Percentiles rank a stretch among this genome's conserved stretches.
Evolutionary conservation across 53 echinoderm and acorn worm species (phyloP).

Genomic region (Luidia sarsii): DNA sequence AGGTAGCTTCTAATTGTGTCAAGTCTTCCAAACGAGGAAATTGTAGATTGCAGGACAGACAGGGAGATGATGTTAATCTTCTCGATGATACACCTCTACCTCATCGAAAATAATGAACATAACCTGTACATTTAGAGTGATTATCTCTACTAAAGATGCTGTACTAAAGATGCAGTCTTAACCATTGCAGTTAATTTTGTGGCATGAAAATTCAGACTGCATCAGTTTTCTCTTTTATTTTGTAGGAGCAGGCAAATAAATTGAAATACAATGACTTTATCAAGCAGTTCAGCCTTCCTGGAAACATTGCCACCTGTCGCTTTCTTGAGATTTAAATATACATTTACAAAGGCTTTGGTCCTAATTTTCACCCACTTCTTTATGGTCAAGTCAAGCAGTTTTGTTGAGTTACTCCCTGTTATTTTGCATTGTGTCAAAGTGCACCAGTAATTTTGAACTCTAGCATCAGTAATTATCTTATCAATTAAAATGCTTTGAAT

Average conservation of each 20-base stretch:
- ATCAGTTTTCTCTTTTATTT: not conserved
- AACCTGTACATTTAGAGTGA: not conserved
- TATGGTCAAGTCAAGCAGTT: constrained; percentile 1
- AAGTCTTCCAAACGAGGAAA: constrained; percentile 13
- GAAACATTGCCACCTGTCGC: not conserved
- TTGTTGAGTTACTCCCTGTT: not conserved
- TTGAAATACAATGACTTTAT: not conserved
- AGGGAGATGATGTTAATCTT: not conserved
- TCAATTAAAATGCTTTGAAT: not conserved
- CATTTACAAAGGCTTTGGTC: constrained; percentile 14
- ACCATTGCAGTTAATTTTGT: not conserved
- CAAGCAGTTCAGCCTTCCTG: not conserved
- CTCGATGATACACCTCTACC: constrained; percentile 16
- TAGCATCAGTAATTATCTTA: not conserved
- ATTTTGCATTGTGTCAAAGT: constrained; percentile 2
- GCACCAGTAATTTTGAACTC: constrained; percentile 6
- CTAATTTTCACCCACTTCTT: constrained; percentile 26
- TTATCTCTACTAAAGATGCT: too few relatives aligned
- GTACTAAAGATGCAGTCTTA: constrained; percentile 14
- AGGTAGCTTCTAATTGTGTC: constrained; percentile 22
- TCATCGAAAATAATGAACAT: not conserved
- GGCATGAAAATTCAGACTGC: not conserved
- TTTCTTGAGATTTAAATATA: constrained; percentile 17
- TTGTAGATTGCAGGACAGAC: not conserved
- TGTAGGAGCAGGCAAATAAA: not conserved